Conservation (phyloP, 2,888 invertebrate species). For the Tribolium freemani region DNA sequence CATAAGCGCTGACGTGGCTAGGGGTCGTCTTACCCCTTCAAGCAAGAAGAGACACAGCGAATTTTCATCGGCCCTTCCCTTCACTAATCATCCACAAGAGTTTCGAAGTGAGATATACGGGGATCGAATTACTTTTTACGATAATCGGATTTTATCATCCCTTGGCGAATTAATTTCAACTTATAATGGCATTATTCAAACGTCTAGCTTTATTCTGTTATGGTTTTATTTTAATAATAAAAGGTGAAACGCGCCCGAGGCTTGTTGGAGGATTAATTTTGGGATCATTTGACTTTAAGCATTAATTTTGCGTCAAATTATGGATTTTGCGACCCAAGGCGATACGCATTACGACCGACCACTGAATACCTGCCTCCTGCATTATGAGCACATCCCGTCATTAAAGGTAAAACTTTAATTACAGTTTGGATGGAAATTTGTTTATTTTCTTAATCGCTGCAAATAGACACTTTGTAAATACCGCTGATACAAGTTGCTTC, state of each 20-base stretch:
- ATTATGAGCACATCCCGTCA: slow-evolving; percentile 1
- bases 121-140: slow-evolving; percentile 60
- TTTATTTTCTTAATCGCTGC: slow-evolving; percentile 37
- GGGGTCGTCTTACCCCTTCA: slow-evolving; percentile 37
- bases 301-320: slow-evolving; percentile 44
- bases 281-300: slow-evolving; percentile 42
- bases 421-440: slow-evolving; percentile 30
- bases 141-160: slow-evolving; percentile 57
- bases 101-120: slow-evolving; percentile 55
- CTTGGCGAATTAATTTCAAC: slow-evolving; percentile 56
- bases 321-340: slow-evolving; percentile 32
- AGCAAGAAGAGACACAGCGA: slow-evolving; percentile 38
- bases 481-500: slow-evolving; percentile 7
- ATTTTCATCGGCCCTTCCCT: slow-evolving; percentile 44
- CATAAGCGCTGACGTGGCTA: slow-evolving; percentile 63
- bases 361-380: slow-evolving; percentile 19
- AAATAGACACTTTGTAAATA: slow-evolving; percentile 27
- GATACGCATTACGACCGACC: slow-evolving; percentile 20
- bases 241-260: slow-evolving; percentile 38
- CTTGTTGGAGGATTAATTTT: slow-evolving; percentile 37
- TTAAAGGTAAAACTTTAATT: slow-evolving; percentile 35
- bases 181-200: slow-evolving; percentile 53
- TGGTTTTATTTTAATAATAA: slow-evolving; percentile 44
- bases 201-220: slow-evolving; percentile 44
- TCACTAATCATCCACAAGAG: slow-evolving; percentile 60